phyloP scores from a whole-genome alignment of 2,888 invertebrate species.

The Ceraclea dissimilis region DNA sequence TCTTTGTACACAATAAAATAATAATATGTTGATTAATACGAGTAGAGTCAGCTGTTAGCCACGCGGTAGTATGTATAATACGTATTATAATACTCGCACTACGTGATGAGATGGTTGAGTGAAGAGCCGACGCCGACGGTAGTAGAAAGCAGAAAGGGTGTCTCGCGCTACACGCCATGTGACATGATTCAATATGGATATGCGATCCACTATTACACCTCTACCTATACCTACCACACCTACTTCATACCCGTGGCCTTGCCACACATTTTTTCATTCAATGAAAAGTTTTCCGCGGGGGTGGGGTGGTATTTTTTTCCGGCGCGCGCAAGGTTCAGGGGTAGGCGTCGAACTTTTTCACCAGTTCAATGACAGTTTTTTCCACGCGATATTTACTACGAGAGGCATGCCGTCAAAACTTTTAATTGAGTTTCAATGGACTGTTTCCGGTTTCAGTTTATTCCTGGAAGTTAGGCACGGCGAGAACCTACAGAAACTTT shows the following conservation, averaged over 20 bases:
- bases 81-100: no score
- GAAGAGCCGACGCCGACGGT: slow-evolving; percentile 1
- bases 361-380: slow-evolving; percentile 22
- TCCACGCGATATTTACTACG: slow-evolving; percentile 19
- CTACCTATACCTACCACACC: background rate
- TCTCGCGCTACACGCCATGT: slow-evolving; percentile 6
- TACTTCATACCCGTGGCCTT: slow-evolving; percentile 38
- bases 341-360: slow-evolving; percentile 19
- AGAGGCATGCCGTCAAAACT: slow-evolving; percentile 15
- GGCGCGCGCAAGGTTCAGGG: slow-evolving; percentile 30
- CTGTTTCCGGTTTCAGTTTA: slow-evolving; percentile 8
- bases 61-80: background rate
- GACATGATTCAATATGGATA: slow-evolving; percentile 3
- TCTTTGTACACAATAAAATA: no score
- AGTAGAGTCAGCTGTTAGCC: background rate
- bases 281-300: slow-evolving; percentile 53
- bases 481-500: no score
- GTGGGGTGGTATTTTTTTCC: slow-evolving; percentile 40
- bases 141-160: background rate
- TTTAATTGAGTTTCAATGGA: slow-evolving; percentile 20
- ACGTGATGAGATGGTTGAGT: background rate
- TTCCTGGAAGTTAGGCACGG: background rate
- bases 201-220: no score
- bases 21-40: no score
- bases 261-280: slow-evolving; percentile 54